Percentiles rank a stretch among this genome's conserved stretches.
Evolutionary conservation across 2,797 vertebrate genomes (phyloP).

Genomic region (Sciurus vulgaris): DNA sequence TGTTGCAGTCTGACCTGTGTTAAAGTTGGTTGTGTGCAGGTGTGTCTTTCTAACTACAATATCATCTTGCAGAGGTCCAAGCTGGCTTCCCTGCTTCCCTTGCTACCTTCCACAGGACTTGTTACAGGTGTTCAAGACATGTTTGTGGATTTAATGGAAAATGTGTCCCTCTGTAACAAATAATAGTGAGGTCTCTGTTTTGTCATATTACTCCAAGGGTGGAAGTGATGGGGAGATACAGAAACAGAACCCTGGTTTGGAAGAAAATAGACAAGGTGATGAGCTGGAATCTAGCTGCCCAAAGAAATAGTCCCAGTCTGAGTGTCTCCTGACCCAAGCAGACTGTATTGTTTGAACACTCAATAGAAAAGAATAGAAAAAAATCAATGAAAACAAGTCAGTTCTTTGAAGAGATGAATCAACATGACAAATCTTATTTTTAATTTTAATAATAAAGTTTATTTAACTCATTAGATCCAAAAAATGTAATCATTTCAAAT

Average conservation of each 20-base stretch:
- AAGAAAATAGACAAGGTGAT: conserved; percentile 5
- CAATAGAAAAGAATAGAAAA: conserved; percentile 7
- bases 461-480: neutral
- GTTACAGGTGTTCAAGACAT: conserved; percentile 16
- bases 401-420: conserved; percentile 34
- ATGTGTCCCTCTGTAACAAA: neutral
- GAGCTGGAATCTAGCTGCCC: conserved; percentile 51
- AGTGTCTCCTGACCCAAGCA: neutral
- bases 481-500: neutral
- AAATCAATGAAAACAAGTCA: neutral
- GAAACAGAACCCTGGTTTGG: neutral
- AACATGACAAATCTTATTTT: neutral
- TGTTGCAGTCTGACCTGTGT: neutral
- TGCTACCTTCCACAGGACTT: neutral
- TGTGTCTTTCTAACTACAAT: neutral
- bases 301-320: neutral
- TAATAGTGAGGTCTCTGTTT: conserved; percentile 14
- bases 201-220: neutral
- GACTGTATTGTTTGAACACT: neutral
- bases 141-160: conserved; percentile 22
- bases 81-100: neutral
- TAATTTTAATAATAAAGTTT: neutral
- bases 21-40: neutral
- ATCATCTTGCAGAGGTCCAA: neutral
- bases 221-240: neutral